Conservation (phyloP, 2,797 vertebrate genomes). For the Echiichthys vipera region DNA sequence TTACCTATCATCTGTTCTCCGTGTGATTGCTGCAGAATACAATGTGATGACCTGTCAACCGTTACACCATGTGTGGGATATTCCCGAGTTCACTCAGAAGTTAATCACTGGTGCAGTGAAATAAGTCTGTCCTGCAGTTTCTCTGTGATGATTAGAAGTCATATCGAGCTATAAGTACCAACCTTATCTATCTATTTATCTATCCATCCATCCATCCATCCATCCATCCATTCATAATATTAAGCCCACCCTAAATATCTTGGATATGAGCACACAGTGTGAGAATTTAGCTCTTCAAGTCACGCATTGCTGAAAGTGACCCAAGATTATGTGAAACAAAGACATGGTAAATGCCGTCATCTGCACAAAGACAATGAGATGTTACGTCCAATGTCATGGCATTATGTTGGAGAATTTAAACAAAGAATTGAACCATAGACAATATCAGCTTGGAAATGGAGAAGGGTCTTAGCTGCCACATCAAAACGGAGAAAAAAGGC, state of each 20-base stretch:
- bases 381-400: slow-evolving; percentile 63
- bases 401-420: slow-evolving; percentile 66
- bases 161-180: slow-evolving; percentile 21
- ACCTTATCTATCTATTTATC: slow-evolving; percentile 21
- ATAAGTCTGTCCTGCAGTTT: slow-evolving; percentile 39
- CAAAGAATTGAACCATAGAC: slow-evolving; percentile 73
- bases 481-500: slow-evolving; percentile 72
- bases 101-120: slow-evolving; percentile 61
- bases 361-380: slow-evolving; percentile 73
- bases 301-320: slow-evolving; percentile 61
- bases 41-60: slow-evolving; percentile 64
- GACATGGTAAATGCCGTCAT: slow-evolving; percentile 69
- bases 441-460: slow-evolving; percentile 73
- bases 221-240: slow-evolving; percentile 8
- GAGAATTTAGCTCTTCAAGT: slow-evolving; percentile 39
- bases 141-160: slow-evolving; percentile 23
- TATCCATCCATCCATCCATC: slow-evolving; percentile 15
- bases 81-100: slow-evolving; percentile 58
- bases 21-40: slow-evolving; percentile 56
- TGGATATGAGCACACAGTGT: slow-evolving; percentile 2
- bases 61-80: slow-evolving; percentile 38
- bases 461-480: slow-evolving; percentile 76
- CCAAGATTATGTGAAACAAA: slow-evolving; percentile 76
- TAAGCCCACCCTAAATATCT: slow-evolving; percentile 28
- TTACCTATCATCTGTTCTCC: slow-evolving; percentile 57